Percentiles rank a stretch among this genome's conserved stretches.
These are phyloP conservation scores for Solenopsis fugax DNA, from an alignment of 1,140 invertebrate species.

Conservation along the genomic window DNA sequence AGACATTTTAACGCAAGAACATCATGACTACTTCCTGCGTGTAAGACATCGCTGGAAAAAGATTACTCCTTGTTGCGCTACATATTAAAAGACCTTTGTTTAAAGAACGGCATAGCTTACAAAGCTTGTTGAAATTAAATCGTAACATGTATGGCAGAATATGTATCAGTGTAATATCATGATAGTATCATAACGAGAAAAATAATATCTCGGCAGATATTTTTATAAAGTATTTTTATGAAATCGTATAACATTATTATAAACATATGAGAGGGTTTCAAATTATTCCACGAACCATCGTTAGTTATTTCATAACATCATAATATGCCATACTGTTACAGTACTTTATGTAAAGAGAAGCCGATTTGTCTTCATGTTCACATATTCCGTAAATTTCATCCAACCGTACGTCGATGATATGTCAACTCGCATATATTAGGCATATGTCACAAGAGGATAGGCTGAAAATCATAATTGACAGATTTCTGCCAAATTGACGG, in stretches of 20 bases:
- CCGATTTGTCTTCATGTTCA: neutral
- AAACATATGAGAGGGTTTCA: neutral
- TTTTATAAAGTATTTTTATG: neutral
- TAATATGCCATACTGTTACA: neutral
- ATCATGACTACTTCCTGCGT: conserved; percentile 9
- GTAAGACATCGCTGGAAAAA: neutral
- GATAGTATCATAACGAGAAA: neutral
- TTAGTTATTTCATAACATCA: neutral
- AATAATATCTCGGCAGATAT: neutral
- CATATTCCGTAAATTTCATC: neutral
- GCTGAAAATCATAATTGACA: conserved; percentile 51
- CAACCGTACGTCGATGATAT: neutral
- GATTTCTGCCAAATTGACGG: conserved; percentile 46
- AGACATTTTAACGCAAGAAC: conserved; percentile 52
- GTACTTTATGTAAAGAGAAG: neutral
- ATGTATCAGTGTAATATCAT: neutral
- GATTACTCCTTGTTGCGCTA: neutral
- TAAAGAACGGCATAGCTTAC: neutral
- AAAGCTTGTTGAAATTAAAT: neutral
- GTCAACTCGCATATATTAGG: neutral
- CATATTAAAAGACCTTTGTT: neutral
- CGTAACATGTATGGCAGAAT: neutral
- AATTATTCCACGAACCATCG: neutral
- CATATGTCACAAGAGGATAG: neutral
- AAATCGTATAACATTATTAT: neutral